Evolutionary conservation across 1,140 invertebrate genomes (phyloP), one percentile per base, ranked within the genome.

Genomic region (Microplitis demolitor): DNA sequence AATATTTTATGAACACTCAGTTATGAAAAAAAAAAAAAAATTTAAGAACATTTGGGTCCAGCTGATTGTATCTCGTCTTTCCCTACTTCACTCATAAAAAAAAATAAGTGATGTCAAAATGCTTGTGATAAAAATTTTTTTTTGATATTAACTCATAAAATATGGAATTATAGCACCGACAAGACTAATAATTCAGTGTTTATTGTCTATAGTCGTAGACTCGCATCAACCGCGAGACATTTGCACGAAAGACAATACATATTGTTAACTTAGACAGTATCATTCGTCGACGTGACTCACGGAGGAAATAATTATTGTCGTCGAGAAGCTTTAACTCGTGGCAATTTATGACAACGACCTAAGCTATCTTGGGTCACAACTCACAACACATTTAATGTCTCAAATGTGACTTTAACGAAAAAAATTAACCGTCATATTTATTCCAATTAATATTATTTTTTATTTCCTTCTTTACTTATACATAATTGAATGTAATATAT

Each of bases 271-370:
- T 9, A 62, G 62, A 71, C 69, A 54, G 64, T 63, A 66, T 63
- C 45, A 71, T 64, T 54, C 24, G 37, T 71, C 50, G 61, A 35
- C 39, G 37, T 71, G 69, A 71, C 61, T 71, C 62, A 71, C 61
- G 69, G 34, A 71, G 69, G 69, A 71, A 64, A 66, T 64, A 71
- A 71, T 71, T 54, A 71, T 64, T 56, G 61, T 54, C 69, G 61
- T 61, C 61, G 69, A 71, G 45, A 33, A 71, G 69, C 69, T 71
- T 45, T 71, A 71, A 71, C 69, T 71, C 45, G 69, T 53, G 61
- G 69, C 69, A 71, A 71, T 71, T 71, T 64, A 71, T 56, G 62
- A 71, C 35, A 45, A 69, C 51, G 54, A 68, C 51, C 53, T 53
- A 56, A 69, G 54, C 37, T 39, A 60, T 60, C 53, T 54, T 39